These are phyloP conservation scores for Hypomecis punctinalis DNA, from an alignment of 2,888 invertebrate species.

Conservation along the genomic window DNA sequence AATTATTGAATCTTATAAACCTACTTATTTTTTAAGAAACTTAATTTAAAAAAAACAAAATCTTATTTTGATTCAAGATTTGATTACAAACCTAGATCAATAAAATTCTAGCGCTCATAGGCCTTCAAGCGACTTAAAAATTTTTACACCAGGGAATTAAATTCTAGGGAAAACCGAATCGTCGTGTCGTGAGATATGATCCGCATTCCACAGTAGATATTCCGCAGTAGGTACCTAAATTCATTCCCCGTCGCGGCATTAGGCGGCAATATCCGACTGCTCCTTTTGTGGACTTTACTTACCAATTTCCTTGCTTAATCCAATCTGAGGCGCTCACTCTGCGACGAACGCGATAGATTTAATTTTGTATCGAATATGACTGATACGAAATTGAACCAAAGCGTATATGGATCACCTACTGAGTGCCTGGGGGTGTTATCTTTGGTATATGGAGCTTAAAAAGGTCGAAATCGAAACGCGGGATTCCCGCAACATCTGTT, in stretches of 20 bases:
- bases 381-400: constrained; percentile 16
- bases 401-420: neutral
- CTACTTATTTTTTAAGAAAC: too few species aligned
- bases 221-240: constrained; percentile 5
- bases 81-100: too few species aligned
- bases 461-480: too few species aligned
- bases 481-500: too few species aligned
- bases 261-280: constrained; percentile 35
- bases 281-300: constrained; percentile 34
- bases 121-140: too few species aligned
- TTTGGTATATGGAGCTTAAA: too few species aligned
- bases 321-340: constrained; percentile 30
- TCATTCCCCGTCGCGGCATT: constrained; percentile 15
- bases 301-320: constrained; percentile 40
- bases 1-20: too few species aligned
- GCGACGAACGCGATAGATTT: constrained; percentile 24
- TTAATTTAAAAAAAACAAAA: too few species aligned
- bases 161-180: too few species aligned
- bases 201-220: constrained; percentile 1
- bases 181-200: constrained; percentile 1
- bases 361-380: constrained; percentile 27
- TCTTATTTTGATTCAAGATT: too few species aligned
- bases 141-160: too few species aligned
- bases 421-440: neutral
- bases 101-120: too few species aligned